Percentiles rank a stretch among this genome's conserved stretches.
These are phyloP conservation scores for Melipona quadrifasciata DNA, from an alignment of 1,140 invertebrate species.

Conservation along the genomic window DNA sequence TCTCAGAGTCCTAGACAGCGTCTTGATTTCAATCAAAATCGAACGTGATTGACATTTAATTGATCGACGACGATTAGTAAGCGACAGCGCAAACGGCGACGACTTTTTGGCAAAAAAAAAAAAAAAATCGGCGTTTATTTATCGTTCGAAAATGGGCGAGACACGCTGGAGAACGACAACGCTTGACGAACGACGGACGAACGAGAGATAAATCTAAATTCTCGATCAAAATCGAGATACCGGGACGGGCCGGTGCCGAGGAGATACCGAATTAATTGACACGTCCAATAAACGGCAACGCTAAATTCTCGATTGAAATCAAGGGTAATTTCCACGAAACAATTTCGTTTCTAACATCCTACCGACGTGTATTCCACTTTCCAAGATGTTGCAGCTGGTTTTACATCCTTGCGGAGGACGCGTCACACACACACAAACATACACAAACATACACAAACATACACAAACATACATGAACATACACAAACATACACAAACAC, in stretches of 20 bases:
- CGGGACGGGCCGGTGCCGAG: not conserved
- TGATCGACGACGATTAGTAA: no score
- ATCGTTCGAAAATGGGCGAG: no score
- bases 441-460: not conserved
- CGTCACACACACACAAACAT: not conserved
- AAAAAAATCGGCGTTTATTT: no score
- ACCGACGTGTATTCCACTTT: not conserved
- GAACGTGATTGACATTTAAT: no score
- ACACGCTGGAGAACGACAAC: no score
- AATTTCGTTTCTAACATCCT: not conserved
- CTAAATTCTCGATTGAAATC: not conserved
- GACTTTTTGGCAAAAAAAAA: no score
- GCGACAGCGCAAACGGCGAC: no score
- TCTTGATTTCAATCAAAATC: no score
- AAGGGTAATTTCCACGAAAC: not conserved
- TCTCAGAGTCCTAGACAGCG: no score
- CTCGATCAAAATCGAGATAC: not conserved
- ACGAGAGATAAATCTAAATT: not conserved
- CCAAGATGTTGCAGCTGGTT: not conserved
- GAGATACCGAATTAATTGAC: not conserved
- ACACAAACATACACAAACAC: no score
- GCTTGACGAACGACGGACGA: not conserved
- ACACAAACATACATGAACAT: not conserved
- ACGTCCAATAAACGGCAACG: not conserved
- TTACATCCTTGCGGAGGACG: slow-evolving; percentile 12